Percentiles rank a stretch among this genome's conserved stretches.
Evolutionary conservation across 2,888 invertebrate species (phyloP).

Genomic region (Spilosoma lubricipeda): DNA sequence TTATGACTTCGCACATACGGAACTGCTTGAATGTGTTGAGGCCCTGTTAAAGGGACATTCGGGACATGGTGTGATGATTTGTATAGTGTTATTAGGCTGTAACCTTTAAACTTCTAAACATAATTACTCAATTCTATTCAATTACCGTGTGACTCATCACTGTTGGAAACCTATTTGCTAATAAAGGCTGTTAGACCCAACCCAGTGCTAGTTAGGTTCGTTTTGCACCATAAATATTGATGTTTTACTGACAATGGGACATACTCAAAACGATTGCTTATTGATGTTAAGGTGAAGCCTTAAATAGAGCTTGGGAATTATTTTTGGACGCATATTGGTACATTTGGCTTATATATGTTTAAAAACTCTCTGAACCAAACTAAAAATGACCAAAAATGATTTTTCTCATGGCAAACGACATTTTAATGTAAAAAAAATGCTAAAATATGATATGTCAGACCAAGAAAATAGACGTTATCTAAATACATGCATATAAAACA

Average conservation of each 20-base stretch:
- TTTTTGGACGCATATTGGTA: neutral
- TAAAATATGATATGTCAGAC: no score
- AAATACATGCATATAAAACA: no score
- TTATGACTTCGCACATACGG: no score
- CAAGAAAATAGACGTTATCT: no score
- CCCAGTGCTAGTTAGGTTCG: neutral
- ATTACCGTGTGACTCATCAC: neutral
- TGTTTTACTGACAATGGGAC: neutral
- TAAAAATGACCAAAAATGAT: neutral
- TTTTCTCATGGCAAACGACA: no score
- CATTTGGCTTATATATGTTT: no score
- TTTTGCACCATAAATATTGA: neutral
- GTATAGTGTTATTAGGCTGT: neutral
- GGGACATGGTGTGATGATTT: neutral
- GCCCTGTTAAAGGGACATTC: no score
- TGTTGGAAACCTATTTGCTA: neutral
- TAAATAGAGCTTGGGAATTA: neutral
- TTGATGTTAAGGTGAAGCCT: neutral
- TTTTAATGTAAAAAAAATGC: no score
- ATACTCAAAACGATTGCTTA: neutral
- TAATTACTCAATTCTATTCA: neutral
- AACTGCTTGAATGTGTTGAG: no score
- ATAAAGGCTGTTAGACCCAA: neutral
- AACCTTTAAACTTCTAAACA: neutral
- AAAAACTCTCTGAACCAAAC: no score